Evolutionary conservation across 1,140 invertebrate species (phyloP).

Genomic region (Pomacea maculata): DNA sequence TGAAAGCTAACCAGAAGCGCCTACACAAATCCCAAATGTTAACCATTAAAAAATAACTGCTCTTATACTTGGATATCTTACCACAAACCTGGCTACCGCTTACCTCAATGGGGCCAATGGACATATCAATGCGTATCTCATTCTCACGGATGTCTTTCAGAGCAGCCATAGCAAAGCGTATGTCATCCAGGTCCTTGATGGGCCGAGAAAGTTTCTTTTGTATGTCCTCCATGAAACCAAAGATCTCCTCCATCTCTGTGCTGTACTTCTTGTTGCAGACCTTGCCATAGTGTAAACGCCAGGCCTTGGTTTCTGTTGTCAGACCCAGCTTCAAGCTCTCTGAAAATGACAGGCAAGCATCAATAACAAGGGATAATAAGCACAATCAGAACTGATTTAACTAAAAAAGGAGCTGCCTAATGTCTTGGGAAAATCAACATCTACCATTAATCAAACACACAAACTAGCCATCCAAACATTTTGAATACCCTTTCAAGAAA

Average conservation of each 20-base stretch:
- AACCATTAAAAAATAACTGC: too few relatives aligned
- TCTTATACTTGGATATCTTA: too few relatives aligned
- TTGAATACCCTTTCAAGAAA: too few relatives aligned
- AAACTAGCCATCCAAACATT: too few relatives aligned
- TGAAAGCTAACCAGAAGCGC: too few relatives aligned
- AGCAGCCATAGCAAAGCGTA: slow-evolving; percentile 91
- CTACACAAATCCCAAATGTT: too few relatives aligned
- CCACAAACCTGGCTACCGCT: not conserved
- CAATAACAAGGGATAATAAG: too few relatives aligned
- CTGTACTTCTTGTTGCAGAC: slow-evolving; percentile 92
- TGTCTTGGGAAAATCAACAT: not conserved
- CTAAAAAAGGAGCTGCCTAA: too few relatives aligned
- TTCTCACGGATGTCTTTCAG: slow-evolving; percentile 92
- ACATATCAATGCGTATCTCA: slow-evolving; percentile 94
- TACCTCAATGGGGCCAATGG: slow-evolving; percentile 90
- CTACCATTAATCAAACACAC: not conserved
- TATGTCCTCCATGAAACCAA: slow-evolving; percentile 91
- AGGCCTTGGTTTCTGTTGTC: slow-evolving; percentile 84
- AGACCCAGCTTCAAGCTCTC: slow-evolving; percentile 89
- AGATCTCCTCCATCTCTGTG: slow-evolving; percentile 93
- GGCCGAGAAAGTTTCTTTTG: slow-evolving; percentile 86
- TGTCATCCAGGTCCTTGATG: slow-evolving; percentile 91
- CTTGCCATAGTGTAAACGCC: slow-evolving; percentile 85
- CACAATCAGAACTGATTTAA: too few relatives aligned
- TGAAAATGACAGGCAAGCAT: slow-evolving; percentile 57